These are phyloP conservation scores for Sebastes itinus DNA, from an alignment of 2,797 vertebrate species.

Conservation along the genomic window DNA sequence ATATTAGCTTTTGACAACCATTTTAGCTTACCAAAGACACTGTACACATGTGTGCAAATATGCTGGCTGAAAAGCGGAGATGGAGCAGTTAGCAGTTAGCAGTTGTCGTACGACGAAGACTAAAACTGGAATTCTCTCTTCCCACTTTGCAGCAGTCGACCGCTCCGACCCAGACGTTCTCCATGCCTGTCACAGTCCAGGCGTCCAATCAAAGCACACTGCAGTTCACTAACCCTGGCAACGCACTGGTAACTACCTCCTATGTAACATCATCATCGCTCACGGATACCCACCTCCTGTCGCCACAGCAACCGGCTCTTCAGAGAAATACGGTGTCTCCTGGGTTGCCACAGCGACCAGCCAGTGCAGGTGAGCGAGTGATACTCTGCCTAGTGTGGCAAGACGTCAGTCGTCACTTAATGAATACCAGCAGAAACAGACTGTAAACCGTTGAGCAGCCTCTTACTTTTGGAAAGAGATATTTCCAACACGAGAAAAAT, in stretches of 20 bases:
- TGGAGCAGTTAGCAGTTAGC: not conserved
- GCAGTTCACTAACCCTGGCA: slow-evolving; percentile 95
- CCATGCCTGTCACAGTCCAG: slow-evolving; percentile 97
- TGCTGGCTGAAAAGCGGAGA: not conserved
- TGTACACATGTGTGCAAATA: not conserved
- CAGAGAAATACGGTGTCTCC: slow-evolving; percentile 97
- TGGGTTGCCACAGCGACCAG: slow-evolving; percentile 95
- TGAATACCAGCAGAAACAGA: slow-evolving; percentile 1
- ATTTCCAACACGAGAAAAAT: not conserved
- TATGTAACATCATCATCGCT: slow-evolving; percentile 94
- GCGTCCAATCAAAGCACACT: slow-evolving; percentile 93
- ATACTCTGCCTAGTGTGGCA: slow-evolving; percentile 10
- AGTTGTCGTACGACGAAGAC: not conserved
- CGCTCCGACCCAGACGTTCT: slow-evolving; percentile 92
- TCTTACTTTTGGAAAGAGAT: not conserved
- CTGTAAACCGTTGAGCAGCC: not conserved
- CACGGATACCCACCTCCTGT: slow-evolving; percentile 94
- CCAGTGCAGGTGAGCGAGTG: slow-evolving; percentile 90
- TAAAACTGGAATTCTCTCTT: slow-evolving; percentile 5
- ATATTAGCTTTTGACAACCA: not conserved
- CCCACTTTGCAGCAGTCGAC: slow-evolving; percentile 84
- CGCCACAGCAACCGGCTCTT: slow-evolving; percentile 91
- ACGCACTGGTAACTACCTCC: slow-evolving; percentile 94
- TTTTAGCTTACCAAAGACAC: not conserved
- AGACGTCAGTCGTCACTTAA: not conserved